Evolutionary conservation across 2,888 invertebrate genomes (phyloP), one percentile per base, ranked within the genome.

Genomic region (Beris chalybata): DNA sequence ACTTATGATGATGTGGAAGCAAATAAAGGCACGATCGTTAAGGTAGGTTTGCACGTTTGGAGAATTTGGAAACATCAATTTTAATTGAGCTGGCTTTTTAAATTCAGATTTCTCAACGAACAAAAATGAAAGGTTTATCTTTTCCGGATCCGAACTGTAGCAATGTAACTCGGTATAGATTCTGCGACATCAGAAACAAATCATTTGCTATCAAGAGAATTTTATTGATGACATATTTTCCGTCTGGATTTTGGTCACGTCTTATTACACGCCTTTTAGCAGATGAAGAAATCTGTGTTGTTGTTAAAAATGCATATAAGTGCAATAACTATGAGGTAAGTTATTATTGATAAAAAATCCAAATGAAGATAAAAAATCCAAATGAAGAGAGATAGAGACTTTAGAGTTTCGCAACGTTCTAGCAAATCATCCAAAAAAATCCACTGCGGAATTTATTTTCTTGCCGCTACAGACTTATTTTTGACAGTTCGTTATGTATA

Each of bases 191-290:
- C 83, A 6, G 85, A 84, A 63, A 84, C 22, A 65, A 84, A 53
- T 83, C 88, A 0, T 84, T 91, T 13, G 55, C 65, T 13, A 53
- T 79, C 11, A 74, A 78, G n/a, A 84, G 95, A 0, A 83, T 97
- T 64, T 83, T 99, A 12, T 85, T 98, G 9, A 90, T 98, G 88
- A 95, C 97, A 0, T 99, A 99, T 82, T 95, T 98, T 77, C 99
- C 99, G 1, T 92, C 94, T 71, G 98, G 98, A 1, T 98, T 99
- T 83, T 99, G 98, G 97, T 92, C 97, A 0, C 84, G 98, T 1
- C 85, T 99, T 29, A 91, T 95, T 70, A 93, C 96, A 0, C 83
- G 97, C n/a, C 87, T 97, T 69, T 82, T 97, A 66, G 95, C 95
- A 0, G 97, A 97, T 77, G 89, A 92, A 71, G 86, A 90, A 43